Evolutionary conservation across 1,140 invertebrate genomes (phyloP), one percentile per base, ranked within the genome.

Genomic region (Nilaparvata lugens): DNA sequence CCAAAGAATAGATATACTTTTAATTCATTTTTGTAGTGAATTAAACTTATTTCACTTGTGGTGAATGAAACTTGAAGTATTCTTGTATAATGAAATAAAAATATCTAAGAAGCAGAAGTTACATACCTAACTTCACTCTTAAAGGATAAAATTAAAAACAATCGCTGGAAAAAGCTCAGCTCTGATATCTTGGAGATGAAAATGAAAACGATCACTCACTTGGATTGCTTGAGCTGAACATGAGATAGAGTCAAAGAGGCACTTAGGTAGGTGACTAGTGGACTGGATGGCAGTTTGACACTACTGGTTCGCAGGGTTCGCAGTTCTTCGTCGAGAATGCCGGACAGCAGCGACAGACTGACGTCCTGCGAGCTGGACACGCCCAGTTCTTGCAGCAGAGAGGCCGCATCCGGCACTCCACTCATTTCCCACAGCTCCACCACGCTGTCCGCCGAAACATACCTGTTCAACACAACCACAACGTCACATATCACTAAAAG

Each of bases 391-490:
- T 83, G 73, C 4, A 91, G 72, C 11, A 92, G 70, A 1, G 75
- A 73, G 25, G 78, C 74, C 13, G 84, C 79, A 35, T 84, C 80
- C 16, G 76, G 72, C 51, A 91, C 79, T 18, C 83, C 83, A 24
- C 84, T 80, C 52, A 78, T 73, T 69, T 88, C 86, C 85, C 88
- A 91, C 57, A 85, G 76, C 64, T 89, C 86, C 18, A 84, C 74
- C 25, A 90, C 76, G 21, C 74, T 71, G 42, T 82, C 78, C 42
- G 62, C 67, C 59, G 65, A 66, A 11, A 77, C 69, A 63, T 68
- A 75, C 23, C 78, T 76, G 52, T 42, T 58, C 61, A 56, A 48
- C 16, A 60, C n/a, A 38, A 19, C 5, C n/a, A 42, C 24, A 5
- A 52, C 11, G 48, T 21, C 24, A 21, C n/a, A 52, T 9, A 13